Conservation (phyloP, 2,797 vertebrate species). For the Morus bassanus region DNA sequence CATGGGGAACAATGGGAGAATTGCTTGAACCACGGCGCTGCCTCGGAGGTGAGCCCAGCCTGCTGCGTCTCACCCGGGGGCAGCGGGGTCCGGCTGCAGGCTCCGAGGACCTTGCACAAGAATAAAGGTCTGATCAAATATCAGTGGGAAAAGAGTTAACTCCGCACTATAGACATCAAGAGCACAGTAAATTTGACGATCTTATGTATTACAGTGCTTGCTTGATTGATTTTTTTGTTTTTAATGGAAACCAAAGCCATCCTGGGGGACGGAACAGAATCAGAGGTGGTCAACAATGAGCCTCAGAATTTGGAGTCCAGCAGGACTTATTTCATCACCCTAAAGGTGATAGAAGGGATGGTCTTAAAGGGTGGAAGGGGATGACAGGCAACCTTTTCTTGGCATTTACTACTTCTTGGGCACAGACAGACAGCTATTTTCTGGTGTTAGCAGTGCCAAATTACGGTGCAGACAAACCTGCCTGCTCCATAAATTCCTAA, state of each 20-base stretch:
- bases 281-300: not conserved
- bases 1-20: not conserved
- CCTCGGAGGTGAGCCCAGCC: not conserved
- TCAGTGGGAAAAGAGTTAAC: not conserved
- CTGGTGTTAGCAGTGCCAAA: not conserved
- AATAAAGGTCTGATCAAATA: not conserved
- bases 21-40: fast-evolving
- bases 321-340: not conserved
- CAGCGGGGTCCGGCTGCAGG: not conserved
- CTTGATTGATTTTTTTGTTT: not conserved
- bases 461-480: not conserved
- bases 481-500: not conserved
- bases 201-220: fast-evolving
- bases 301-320: not conserved
- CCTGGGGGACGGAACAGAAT: not conserved
- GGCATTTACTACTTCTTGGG: not conserved
- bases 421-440: not conserved
- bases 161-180: not conserved
- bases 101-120: not conserved
- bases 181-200: not conserved
- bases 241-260: not conserved
- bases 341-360: not conserved
- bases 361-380: not conserved
- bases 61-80: not conserved
- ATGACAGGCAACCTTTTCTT: not conserved